Evolutionary conservation across 37 sponge, comb jelly and placozoan species (phyloP), one percentile per base, ranked within the genome.

Genomic region (Cladorhizidae sp.): DNA sequence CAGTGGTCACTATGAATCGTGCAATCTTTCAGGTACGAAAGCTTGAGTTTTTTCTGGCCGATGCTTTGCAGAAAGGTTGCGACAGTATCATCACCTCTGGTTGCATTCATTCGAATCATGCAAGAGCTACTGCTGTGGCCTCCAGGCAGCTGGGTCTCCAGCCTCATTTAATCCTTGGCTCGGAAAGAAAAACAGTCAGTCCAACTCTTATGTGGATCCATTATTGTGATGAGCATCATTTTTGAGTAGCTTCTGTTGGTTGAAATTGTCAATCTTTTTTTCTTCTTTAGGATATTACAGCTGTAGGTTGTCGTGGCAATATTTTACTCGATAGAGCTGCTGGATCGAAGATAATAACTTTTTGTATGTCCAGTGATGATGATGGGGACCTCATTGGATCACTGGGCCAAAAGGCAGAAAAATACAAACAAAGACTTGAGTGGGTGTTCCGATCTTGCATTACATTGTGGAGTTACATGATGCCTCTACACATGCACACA

Each of bases 31-130:
- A 92, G 93, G 75, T 82, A 20, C 78, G 95, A 2, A 94, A 94
- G 55, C 78, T 94, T 57, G 95, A 94, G 74, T 94, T 94, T 55
- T 75, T 94, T 28, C 40, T 94, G 33, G 95, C 78, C 52, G 95
- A 94, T 63, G 95, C 94, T 2, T 31, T 89, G 9, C 62, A 85
- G 62, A 31, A 68, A 22, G 83, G 80, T 22, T 91, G 94, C 74
- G 80, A 79, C 38, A 59, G 73, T 62, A 80, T 94, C 21, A 54
- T 91, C 77, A 95, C 96, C 2, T 78, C 88, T 80, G 96, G 96
- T 3, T 64, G 85, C 23, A 40, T 89, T 8, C 94, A 93, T 45
- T 93, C 96, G 31, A 95, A 95, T 64, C 88, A 87, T 59, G 77
- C 88, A 41, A 63, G 96, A 57, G 85, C 96, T 9, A 84, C 95